These are phyloP conservation scores for Nemotelus pantherinus DNA, from an alignment of 2,888 invertebrate species.

Conservation along the genomic window DNA sequence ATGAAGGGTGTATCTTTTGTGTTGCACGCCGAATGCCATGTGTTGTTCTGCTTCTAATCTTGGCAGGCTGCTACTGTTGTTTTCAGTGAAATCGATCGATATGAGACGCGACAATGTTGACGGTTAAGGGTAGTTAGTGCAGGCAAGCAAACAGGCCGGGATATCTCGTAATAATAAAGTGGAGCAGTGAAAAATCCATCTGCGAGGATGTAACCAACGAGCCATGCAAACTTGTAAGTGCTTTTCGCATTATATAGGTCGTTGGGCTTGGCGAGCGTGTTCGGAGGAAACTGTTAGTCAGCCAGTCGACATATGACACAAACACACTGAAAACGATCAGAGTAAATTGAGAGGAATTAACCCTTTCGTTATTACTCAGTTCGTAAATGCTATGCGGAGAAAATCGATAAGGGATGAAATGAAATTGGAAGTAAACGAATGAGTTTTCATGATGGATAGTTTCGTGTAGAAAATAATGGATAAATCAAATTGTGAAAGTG, in stretches of 20 bases:
- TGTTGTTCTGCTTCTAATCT: no score
- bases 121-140: not conserved
- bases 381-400: no score
- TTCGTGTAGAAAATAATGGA: no score
- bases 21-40: no score
- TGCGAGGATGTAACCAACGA: not conserved
- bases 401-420: no score
- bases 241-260: not conserved
- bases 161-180: not conserved
- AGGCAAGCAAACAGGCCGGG: not conserved
- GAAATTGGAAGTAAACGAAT: no score
- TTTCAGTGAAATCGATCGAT: not conserved
- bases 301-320: not conserved
- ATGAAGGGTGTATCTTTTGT: no score
- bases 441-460: no score
- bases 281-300: no score
- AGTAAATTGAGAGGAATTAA: constrained; percentile 14
- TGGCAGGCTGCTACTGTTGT: not conserved
- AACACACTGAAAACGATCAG: not conserved
- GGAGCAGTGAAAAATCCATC: not conserved
- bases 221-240: not conserved
- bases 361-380: not conserved
- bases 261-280: not conserved
- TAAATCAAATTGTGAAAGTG: no score
- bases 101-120: no score